Evolutionary conservation across 92 coral and sea anemone genomes (phyloP).

Genomic region (Desmophyllum pertusum): DNA sequence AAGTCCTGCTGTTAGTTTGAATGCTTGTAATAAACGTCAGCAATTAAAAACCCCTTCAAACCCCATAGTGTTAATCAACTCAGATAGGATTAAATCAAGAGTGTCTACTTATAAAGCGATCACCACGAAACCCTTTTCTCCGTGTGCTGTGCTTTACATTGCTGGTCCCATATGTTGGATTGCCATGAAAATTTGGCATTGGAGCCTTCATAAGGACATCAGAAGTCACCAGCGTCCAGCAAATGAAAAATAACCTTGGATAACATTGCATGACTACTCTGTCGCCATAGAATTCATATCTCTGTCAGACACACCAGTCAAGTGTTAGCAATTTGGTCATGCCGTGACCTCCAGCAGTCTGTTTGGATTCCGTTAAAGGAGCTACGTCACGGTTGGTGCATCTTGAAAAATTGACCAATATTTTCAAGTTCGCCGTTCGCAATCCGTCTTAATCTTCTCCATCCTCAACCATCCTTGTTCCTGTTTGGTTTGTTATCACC

Average conservation of each 20-base stretch:
- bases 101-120: constrained; percentile 25
- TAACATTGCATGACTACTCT: constrained; percentile 29
- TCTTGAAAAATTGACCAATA: no score
- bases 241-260: constrained; percentile 12
- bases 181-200: not conserved
- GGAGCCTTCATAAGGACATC: not conserved
- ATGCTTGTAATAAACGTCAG: constrained; percentile 50
- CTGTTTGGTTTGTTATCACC: no score
- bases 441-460: no score
- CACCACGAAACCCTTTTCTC: constrained; percentile 4
- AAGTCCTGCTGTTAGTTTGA: constrained; percentile 35
- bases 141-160: not conserved
- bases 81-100: constrained; percentile 43
- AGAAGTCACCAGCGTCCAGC: not conserved
- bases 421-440: no score
- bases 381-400: no score
- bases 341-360: constrained; percentile 41
- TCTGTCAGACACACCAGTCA: constrained; percentile 4
- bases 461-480: no score
- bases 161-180: not conserved
- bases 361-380: no score
- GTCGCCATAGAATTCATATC: constrained; percentile 7
- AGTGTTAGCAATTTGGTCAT: constrained; percentile 23
- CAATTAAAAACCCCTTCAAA: constrained; percentile 38
- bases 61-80: constrained; percentile 48